Base-by-base conservation (phyloP, 2,113 vertebrate genomes). In the Columba livia region DNA sequence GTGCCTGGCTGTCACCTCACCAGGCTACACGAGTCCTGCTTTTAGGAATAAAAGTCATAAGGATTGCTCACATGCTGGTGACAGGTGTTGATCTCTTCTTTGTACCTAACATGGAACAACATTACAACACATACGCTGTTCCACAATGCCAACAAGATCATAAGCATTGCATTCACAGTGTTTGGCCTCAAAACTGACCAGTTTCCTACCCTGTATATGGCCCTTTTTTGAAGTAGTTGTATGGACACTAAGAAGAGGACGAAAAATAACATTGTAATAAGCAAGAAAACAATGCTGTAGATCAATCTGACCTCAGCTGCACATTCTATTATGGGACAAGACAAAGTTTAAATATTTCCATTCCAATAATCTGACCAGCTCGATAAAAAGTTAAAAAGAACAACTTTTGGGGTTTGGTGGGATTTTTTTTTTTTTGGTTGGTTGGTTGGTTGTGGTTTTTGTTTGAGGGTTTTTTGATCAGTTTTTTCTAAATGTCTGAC, bases 71-170 rank as follows among this genome's bases (percentile, higher is more conserved):
- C 23, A 31, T 17, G 54, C 50, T 88, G n/a, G 74, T 58, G 51
- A 51, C 64, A 78, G 92, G 64, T 80, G 72, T 34, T 67, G 38
- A 67, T 64, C 26, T 70, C 56, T 60, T 74, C 79, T 78, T 67
- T 72, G 40, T 10, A 47, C 32, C 36, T 73, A 88, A 54, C 24
- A 29, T 2, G 15, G 66, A 80, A 47, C 16, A 81, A 44, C 6
- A 2, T 4, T 25, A 61, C 23, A 50, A 2, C 8, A 12, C 11
- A 17, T 4, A 70, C 0, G 0, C 36, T 44, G 23, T 24, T 83
- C 60, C 65, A 17, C 28, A n/a, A 78, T 5, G 15, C 26, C 53
- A 54, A 29, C 5, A 28, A 90, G 82, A 82, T 62, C 47, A 53
- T 13, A 65, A 10, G 18, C 9, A 38, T 5, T 61, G 31, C 28